These are phyloP conservation scores for Schrankia costaestrigalis DNA, from an alignment of 2,888 invertebrate species.

Conservation along the genomic window DNA sequence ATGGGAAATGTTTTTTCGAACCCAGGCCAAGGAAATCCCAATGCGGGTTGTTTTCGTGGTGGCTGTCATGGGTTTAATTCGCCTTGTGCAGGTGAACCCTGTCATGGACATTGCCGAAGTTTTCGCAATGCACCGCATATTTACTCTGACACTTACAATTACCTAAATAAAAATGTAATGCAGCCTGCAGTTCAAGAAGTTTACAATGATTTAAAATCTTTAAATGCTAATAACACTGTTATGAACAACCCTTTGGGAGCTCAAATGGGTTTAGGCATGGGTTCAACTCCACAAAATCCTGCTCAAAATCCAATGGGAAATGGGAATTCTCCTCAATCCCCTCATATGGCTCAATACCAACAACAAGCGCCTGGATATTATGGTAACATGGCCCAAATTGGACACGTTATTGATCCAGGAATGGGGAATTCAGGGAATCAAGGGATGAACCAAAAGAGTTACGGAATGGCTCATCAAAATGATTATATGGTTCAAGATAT, in stretches of 20 bases:
- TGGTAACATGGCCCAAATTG: slow-evolving; percentile 16
- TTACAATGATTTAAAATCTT: slow-evolving; percentile 59
- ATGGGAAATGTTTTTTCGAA: slow-evolving; percentile 68
- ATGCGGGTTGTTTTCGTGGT: slow-evolving; percentile 32
- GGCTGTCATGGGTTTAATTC: slow-evolving; percentile 28
- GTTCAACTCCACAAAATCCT: slow-evolving; percentile 9
- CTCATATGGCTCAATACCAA: neutral
- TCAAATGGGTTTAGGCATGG: slow-evolving; percentile 45
- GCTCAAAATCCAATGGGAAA: slow-evolving; percentile 12
- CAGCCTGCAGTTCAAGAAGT: slow-evolving; percentile 68
- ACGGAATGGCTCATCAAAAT: too few relatives aligned
- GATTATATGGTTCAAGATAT: slow-evolving; percentile 4
- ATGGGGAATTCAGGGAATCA: neutral
- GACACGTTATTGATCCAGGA: slow-evolving; percentile 5
- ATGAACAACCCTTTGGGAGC: slow-evolving; percentile 52
- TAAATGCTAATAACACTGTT: slow-evolving; percentile 58
- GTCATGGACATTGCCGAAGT: slow-evolving; percentile 40
- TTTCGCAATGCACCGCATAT: slow-evolving; percentile 57
- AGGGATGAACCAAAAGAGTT: slow-evolving; percentile 10
- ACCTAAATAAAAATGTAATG: slow-evolving; percentile 63
- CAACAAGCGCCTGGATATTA: too few relatives aligned
- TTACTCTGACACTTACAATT: slow-evolving; percentile 63
- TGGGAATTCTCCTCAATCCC: too few relatives aligned
- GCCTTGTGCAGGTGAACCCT: slow-evolving; percentile 43
- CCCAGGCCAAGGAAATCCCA: slow-evolving; percentile 28